These are phyloP conservation scores for Dicyrtomina minuta DNA, from an alignment of 2,888 invertebrate species.

Conservation along the genomic window DNA sequence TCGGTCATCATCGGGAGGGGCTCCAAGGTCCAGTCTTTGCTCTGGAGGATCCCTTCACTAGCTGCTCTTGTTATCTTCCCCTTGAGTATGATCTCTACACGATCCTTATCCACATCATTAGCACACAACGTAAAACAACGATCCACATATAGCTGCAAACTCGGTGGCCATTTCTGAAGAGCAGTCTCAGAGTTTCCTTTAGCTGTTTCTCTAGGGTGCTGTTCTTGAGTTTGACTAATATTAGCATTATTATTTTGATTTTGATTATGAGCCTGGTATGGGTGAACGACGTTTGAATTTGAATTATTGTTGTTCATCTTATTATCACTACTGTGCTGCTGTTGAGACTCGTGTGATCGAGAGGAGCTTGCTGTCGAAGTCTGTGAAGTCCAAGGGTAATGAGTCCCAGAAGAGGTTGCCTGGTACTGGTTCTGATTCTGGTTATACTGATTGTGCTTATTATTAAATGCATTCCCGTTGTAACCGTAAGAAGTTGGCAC, in stretches of 20 bases:
- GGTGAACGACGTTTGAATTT: constrained; percentile 1
- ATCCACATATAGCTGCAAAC: constrained; percentile 72
- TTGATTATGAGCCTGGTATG: constrained; percentile 7
- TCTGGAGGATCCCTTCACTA: constrained; percentile 80
- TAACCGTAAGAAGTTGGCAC: constrained; percentile 11
- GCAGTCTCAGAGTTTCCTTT: constrained; percentile 16
- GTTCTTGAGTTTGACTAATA: constrained; percentile 11
- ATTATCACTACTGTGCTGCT: background rate
- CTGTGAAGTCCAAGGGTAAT: constrained; percentile 9
- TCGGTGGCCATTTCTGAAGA: constrained; percentile 46
- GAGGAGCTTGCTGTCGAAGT: constrained; percentile 9
- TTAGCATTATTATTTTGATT: constrained; percentile 19
- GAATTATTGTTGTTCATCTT: constrained; percentile 3
- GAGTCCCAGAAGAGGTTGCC: background rate
- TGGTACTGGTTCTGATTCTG: constrained; percentile 17
- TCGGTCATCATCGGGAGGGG: constrained; percentile 70
- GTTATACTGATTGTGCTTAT: constrained; percentile 25
- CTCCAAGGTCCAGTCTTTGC: constrained; percentile 92
- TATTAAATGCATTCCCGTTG: background rate
- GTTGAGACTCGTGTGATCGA: background rate
- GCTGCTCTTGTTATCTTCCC: constrained; percentile 90
- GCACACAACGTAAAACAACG: constrained; percentile 89
- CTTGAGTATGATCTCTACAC: constrained; percentile 90
- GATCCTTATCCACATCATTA: constrained; percentile 85
- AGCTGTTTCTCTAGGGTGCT: background rate